phyloP scores from a whole-genome alignment of 1,140 invertebrate genomes.

The Brachionus rubens region DNA sequence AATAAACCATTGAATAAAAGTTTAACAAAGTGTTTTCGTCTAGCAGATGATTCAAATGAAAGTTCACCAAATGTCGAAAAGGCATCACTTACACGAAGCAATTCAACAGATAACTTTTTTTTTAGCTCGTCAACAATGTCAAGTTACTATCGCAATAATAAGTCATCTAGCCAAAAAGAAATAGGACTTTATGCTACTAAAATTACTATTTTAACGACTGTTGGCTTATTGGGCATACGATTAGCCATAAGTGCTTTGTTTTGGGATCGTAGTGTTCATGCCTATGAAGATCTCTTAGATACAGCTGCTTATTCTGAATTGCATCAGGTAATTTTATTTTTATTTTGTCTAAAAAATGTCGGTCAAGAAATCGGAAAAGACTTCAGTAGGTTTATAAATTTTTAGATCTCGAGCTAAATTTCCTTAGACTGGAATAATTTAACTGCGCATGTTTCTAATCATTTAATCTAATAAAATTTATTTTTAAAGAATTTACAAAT shows the following conservation, averaged over 20 bases:
- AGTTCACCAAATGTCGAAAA: neutral
- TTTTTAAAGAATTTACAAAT: constrained; percentile 7
- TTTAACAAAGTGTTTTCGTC: neutral
- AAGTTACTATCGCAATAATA: neutral
- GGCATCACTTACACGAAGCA: neutral
- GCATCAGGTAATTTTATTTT: neutral
- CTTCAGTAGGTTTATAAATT: neutral
- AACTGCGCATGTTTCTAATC: neutral
- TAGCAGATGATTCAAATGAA: neutral
- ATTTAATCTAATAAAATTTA: neutral
- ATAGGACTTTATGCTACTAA: constrained; percentile 4
- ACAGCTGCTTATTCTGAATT: neutral
- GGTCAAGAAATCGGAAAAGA: no score
- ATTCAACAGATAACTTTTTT: neutral
- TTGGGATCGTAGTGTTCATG: constrained; percentile 38
- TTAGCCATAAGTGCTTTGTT: constrained; percentile 35
- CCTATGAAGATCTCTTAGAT: constrained; percentile 23
- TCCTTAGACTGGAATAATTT: neutral
- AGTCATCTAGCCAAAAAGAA: neutral
- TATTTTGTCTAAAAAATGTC: neutral
- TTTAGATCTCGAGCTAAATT: neutral
- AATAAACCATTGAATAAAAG: constrained; percentile 9
- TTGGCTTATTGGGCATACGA: constrained; percentile 12
- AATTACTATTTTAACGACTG: neutral
- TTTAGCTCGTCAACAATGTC: neutral